These are phyloP conservation scores for Sarotherodon lohbergeri DNA, from an alignment of 2,113 vertebrate species.

Conservation along the genomic window DNA sequence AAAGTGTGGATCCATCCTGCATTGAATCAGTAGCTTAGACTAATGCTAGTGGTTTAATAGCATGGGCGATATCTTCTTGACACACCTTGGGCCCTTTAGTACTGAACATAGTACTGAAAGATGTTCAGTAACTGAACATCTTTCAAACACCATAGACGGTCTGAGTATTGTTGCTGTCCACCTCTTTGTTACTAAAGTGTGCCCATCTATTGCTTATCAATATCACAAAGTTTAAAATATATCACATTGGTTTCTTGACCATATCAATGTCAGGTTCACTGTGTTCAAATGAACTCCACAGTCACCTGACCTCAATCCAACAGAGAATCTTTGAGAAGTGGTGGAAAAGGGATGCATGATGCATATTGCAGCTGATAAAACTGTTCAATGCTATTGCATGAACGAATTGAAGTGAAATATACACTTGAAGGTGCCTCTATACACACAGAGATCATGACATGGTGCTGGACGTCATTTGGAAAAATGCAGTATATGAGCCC, in stretches of 20 bases:
- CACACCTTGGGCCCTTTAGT: neutral
- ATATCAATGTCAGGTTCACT: neutral
- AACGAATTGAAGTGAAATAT: neutral
- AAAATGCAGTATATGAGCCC: neutral
- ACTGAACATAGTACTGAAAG: neutral
- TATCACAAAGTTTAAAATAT: neutral
- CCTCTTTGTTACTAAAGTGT: neutral
- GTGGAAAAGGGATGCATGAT: neutral
- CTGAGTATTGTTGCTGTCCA: neutral
- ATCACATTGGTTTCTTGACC: neutral
- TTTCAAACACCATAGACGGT: neutral
- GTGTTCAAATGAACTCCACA: neutral
- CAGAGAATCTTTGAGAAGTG: neutral
- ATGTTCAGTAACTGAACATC: neutral
- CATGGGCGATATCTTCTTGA: accelerated
- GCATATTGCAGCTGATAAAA: neutral
- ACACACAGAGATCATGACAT: neutral
- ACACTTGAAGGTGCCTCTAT: neutral
- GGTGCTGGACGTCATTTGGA: neutral
- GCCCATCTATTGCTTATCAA: too few relatives aligned
- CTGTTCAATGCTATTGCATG: neutral
- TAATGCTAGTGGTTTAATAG: neutral
- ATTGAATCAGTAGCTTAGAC: neutral
- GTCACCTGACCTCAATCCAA: neutral
- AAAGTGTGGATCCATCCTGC: neutral